These are phyloP conservation scores for Upupa epops DNA, from an alignment of 2,113 vertebrate species.

Conservation along the genomic window DNA sequence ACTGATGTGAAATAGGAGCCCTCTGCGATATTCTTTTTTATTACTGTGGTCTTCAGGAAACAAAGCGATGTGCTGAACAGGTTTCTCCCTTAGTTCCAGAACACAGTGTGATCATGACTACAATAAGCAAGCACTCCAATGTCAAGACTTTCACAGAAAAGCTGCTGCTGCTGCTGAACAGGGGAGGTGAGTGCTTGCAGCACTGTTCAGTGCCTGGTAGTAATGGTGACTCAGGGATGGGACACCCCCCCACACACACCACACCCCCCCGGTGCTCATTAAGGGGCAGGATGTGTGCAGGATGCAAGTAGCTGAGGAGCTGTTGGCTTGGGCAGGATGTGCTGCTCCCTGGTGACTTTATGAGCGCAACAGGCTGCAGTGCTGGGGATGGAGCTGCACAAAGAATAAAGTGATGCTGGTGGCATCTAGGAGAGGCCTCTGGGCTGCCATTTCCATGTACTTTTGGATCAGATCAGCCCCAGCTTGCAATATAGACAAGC, in stretches of 20 bases:
- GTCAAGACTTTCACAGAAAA: constrained; percentile 95
- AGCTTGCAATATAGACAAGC: not conserved
- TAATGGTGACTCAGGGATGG: not conserved
- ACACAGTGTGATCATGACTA: constrained; percentile 90
- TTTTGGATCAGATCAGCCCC: not conserved
- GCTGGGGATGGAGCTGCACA: not conserved
- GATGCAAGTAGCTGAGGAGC: not conserved
- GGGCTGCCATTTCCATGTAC: not conserved
- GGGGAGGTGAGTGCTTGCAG: constrained; percentile 82
- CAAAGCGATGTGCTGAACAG: not conserved
- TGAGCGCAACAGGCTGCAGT: not conserved
- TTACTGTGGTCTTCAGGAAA: not conserved
- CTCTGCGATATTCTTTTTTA: not conserved
- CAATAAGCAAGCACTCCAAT: constrained; percentile 86
- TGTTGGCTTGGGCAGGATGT: not conserved
- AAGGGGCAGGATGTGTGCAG: not conserved
- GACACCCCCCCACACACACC: too few relatives aligned
- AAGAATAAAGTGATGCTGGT: not conserved
- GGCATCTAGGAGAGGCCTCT: not conserved
- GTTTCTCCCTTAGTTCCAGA: constrained; percentile 81
- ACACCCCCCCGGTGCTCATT: not conserved
- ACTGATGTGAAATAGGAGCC: not conserved
- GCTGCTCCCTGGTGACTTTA: not conserved
- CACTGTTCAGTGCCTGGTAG: not conserved
- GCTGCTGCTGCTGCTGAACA: constrained; percentile 90